A percentile compares a stretch with the other conserved stretches of the same genome.
phyloP scores from a whole-genome alignment of 1,140 invertebrate species.

The Planococcus citri region DNA sequence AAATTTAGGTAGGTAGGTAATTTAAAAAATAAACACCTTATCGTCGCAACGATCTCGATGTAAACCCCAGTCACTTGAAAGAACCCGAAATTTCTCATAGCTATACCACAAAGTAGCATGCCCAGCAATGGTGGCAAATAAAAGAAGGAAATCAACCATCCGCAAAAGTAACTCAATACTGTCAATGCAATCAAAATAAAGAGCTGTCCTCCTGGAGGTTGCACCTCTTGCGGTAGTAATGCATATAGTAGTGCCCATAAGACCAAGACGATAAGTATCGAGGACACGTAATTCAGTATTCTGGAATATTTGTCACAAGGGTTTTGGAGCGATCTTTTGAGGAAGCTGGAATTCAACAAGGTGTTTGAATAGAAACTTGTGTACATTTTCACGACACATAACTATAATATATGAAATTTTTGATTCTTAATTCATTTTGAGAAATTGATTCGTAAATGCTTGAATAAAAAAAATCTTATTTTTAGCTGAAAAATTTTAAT shows the following conservation, averaged over 20 bases:
- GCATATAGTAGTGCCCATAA: neutral
- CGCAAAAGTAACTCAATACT: too few species aligned
- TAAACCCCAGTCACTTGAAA: slow-evolving; percentile 27
- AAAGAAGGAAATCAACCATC: neutral
- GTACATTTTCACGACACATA: too few species aligned
- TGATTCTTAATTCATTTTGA: too few species aligned
- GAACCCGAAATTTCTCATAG: slow-evolving; percentile 28
- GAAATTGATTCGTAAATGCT: too few species aligned
- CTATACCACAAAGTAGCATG: slow-evolving; percentile 31
- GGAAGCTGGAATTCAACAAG: neutral
- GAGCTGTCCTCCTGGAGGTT: neutral
- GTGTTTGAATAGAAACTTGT: too few species aligned
- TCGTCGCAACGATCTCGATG: slow-evolving; percentile 26
- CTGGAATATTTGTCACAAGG: neutral
- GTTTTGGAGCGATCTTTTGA: neutral
- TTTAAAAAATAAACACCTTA: too few species aligned
- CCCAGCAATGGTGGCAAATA: slow-evolving; percentile 29
- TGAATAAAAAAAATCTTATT: too few species aligned
- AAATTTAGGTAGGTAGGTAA: too few species aligned
- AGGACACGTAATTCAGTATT: neutral
- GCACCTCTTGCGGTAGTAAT: neutral
- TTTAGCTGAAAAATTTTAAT: too few species aligned
- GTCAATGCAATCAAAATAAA: neutral
- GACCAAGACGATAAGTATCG: neutral
- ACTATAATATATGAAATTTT: too few species aligned